Conservation (phyloP, 2,888 invertebrate genomes). For the Ennomos fuscantarius region DNA sequence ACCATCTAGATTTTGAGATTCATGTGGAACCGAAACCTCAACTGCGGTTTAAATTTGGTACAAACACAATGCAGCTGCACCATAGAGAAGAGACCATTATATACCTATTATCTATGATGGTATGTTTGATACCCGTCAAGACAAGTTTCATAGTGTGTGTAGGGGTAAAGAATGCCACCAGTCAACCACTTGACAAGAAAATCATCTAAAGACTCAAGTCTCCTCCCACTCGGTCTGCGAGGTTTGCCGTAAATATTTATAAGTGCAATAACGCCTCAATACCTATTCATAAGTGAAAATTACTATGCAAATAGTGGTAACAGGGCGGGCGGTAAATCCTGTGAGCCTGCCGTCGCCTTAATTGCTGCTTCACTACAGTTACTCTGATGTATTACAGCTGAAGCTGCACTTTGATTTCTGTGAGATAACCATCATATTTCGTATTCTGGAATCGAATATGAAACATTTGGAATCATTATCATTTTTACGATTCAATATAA, state of each 20-base stretch:
- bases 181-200: constrained; percentile 71
- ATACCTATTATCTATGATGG: too few relatives aligned
- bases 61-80: too few relatives aligned
- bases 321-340: constrained; percentile 71
- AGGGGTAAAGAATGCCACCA: constrained; percentile 56
- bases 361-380: constrained; percentile 54
- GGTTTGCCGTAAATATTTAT: constrained; percentile 80
- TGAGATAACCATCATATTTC: constrained; percentile 5
- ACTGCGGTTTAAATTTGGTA: too few relatives aligned
- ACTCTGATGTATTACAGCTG: constrained; percentile 32
- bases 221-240: constrained; percentile 62
- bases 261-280: constrained; percentile 80
- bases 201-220: constrained; percentile 58
- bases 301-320: constrained; percentile 82
- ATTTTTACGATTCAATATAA: too few relatives aligned
- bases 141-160: too few relatives aligned
- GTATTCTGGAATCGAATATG: too few relatives aligned
- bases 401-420: constrained; percentile 17
- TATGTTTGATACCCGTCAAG: too few relatives aligned
- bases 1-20: too few relatives aligned
- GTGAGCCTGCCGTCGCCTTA: constrained; percentile 64
- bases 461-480: too few relatives aligned
- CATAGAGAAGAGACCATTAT: too few relatives aligned
- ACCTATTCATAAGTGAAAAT: constrained; percentile 85
- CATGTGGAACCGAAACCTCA: too few relatives aligned